Conservation (phyloP, 2,888 invertebrate genomes). For the Seira musarum region DNA sequence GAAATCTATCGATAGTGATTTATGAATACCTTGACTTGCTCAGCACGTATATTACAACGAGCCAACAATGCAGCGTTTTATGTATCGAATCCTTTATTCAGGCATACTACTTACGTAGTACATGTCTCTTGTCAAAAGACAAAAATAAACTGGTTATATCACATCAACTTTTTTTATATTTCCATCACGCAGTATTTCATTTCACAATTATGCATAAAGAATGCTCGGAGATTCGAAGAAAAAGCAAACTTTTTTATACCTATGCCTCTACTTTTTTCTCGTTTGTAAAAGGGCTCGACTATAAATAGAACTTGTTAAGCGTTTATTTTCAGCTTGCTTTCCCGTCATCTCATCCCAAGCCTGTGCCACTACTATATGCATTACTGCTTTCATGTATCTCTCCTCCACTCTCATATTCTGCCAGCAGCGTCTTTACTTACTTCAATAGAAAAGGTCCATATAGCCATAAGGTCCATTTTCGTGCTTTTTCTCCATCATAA, state of each 20-base stretch:
- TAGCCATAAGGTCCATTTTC: no score
- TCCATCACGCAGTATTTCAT: not conserved
- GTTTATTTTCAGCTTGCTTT: conserved; percentile 59
- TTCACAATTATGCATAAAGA: not conserved
- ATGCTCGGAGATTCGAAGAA: no score
- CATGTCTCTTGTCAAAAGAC: not conserved
- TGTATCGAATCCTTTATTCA: no score
- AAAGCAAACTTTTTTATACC: not conserved
- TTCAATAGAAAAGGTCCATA: no score
- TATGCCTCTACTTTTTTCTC: not conserved
- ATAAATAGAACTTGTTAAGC: conserved; percentile 59
- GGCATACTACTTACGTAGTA: no score
- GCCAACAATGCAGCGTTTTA: no score
- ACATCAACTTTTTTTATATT: not conserved
- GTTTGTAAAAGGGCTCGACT: conserved; percentile 45
- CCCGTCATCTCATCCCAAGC: conserved; percentile 56
- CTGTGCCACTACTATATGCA: conserved; percentile 51
- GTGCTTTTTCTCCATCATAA: no score
- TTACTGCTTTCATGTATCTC: conserved; percentile 32
- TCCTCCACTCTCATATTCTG: not conserved
- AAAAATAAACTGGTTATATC: not conserved
- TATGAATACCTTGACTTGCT: not conserved
- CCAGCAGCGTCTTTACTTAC: no score
- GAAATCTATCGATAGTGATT: not conserved
- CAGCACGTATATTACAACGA: no score